Percentiles rank a stretch among this genome's conserved stretches.
phyloP scores from a whole-genome alignment of 2,797 vertebrate genomes.

The Sebastes taczanowskii region DNA sequence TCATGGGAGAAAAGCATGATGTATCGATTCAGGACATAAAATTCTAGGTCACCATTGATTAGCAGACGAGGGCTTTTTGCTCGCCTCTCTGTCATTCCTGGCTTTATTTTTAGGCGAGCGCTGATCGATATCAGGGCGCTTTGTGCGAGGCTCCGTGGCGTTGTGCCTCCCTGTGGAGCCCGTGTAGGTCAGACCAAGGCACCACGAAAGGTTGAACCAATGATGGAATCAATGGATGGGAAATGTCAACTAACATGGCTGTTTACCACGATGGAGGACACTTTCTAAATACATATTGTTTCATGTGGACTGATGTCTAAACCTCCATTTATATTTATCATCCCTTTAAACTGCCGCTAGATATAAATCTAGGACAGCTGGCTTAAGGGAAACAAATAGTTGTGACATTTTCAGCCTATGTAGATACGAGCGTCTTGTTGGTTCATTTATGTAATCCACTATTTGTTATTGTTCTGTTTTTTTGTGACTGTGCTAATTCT shows the following conservation, averaged over 20 bases:
- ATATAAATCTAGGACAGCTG: constrained; percentile 9
- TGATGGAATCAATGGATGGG: constrained; percentile 75
- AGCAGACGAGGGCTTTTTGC: constrained; percentile 52
- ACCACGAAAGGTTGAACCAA: constrained; percentile 71
- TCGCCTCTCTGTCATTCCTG: constrained; percentile 37
- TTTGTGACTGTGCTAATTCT: not conserved
- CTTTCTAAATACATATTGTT: constrained; percentile 35
- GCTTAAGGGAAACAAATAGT: not conserved
- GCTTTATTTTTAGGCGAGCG: constrained; percentile 69
- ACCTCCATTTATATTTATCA: constrained; percentile 11
- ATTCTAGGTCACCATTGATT: constrained; percentile 77
- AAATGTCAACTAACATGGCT: constrained; percentile 75
- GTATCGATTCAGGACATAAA: constrained; percentile 58
- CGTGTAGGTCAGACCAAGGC: constrained; percentile 69
- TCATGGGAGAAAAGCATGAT: constrained; percentile 54
- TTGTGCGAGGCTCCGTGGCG: constrained; percentile 57
- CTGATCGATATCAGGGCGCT: constrained; percentile 67
- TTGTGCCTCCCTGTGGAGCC: constrained; percentile 56
- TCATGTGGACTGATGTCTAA: constrained; percentile 27
- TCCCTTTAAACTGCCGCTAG: not conserved
- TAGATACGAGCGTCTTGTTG: not conserved
- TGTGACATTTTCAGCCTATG: constrained; percentile 22
- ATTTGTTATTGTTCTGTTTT: not conserved
- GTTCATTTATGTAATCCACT: not conserved
- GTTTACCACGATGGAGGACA: constrained; percentile 50